Evolutionary conservation across 2,888 invertebrate genomes (phyloP).

Genomic region (Apotomis capreana): DNA sequence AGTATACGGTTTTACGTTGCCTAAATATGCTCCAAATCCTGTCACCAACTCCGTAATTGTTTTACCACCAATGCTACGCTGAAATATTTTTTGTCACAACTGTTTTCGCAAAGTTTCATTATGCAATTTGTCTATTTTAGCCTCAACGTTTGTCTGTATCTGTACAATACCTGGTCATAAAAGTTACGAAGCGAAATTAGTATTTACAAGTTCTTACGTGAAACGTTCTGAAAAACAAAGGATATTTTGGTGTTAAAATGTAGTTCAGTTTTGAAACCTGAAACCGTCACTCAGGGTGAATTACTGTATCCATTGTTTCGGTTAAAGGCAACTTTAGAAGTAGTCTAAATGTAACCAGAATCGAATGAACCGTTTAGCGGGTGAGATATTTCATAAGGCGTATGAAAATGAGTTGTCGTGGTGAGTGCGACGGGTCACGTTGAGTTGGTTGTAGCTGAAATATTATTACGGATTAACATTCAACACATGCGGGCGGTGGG

Average conservation of each 20-base stretch:
- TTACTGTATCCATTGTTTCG: conserved; percentile 28
- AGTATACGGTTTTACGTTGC: no score
- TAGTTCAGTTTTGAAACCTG: conserved; percentile 31
- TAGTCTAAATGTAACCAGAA: conserved; percentile 27
- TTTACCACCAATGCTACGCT: conserved; percentile 20
- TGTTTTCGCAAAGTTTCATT: conserved; percentile 30
- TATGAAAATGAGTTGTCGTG: conserved; percentile 39
- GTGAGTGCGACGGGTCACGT: conserved; percentile 51
- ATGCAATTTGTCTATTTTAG: conserved; percentile 30
- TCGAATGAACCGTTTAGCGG: conserved; percentile 26
- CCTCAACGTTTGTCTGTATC: conserved; percentile 20
- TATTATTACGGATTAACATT: conserved; percentile 72
- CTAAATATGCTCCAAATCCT: background rate
- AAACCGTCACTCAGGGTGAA: conserved; percentile 11
- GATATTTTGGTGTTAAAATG: conserved; percentile 26
- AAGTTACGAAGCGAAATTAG: conserved; percentile 9
- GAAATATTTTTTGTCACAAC: conserved; percentile 30
- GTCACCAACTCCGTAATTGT: conserved; percentile 22
- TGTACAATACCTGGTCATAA: conserved; percentile 12
- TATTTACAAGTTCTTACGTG: conserved; percentile 16
- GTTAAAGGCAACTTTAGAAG: conserved; percentile 26
- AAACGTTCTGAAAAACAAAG: conserved; percentile 12
- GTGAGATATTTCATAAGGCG: conserved; percentile 20
- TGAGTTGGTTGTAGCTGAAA: conserved; percentile 58
- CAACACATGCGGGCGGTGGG: conserved; percentile 72